A percentile compares a stretch with the other conserved stretches of the same genome.
Evolutionary conservation across 2,888 invertebrate genomes (phyloP).

Genomic region (Bembecia ichneumoniformis): DNA sequence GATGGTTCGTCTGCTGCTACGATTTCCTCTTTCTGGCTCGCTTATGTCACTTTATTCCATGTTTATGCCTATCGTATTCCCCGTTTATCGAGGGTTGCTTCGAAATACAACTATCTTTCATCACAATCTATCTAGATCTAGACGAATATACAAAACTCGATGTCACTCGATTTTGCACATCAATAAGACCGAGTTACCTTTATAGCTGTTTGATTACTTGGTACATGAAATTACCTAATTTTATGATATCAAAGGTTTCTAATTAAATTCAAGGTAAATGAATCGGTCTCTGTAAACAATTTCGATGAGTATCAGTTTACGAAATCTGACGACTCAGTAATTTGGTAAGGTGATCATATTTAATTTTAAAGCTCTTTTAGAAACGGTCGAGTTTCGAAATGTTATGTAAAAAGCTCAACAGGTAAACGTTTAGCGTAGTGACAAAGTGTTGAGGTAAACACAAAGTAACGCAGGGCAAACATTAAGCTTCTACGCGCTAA

Average conservation of each 20-base stretch:
- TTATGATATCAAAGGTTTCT: too few species aligned
- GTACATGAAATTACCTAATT: too few species aligned
- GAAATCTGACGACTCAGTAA: not conserved
- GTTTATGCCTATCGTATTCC: constrained; percentile 27
- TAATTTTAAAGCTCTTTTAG: not conserved
- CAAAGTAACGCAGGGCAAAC: constrained; percentile 48
- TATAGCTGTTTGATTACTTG: too few species aligned
- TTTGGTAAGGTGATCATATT: not conserved
- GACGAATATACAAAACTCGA: too few species aligned
- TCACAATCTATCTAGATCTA: not conserved
- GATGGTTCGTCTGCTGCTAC: constrained; percentile 54
- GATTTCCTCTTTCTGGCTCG: constrained; percentile 47
- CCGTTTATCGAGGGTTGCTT: constrained; percentile 9
- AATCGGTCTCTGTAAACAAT: not conserved
- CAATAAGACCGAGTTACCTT: too few species aligned
- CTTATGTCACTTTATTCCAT: constrained; percentile 38
- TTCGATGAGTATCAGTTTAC: not conserved
- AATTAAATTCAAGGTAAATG: not conserved
- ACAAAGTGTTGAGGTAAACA: constrained; percentile 47
- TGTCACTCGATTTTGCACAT: too few species aligned
- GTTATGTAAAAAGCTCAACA: constrained; percentile 34
- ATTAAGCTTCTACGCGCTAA: constrained; percentile 46
- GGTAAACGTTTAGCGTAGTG: constrained; percentile 32
- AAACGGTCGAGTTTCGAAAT: not conserved
- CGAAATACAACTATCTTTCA: not conserved